Conservation (phyloP, 2,113 vertebrate species). For the Pelobates fuscus region DNA sequence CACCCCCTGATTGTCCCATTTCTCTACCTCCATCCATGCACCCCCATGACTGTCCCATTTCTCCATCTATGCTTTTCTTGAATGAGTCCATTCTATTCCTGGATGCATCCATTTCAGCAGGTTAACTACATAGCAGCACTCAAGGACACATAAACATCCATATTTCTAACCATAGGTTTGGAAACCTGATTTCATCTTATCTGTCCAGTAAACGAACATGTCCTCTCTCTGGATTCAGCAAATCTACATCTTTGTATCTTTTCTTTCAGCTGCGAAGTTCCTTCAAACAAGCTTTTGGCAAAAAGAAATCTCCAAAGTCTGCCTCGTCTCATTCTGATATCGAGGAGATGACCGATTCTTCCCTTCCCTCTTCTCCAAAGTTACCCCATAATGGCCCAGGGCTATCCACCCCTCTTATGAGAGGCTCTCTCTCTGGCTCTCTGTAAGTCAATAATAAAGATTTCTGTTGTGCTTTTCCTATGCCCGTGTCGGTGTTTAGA, state of each 20-base stretch:
- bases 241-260: neutral
- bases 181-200: too few relatives aligned
- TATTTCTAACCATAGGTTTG: too few relatives aligned
- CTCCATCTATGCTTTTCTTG: too few relatives aligned
- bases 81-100: too few relatives aligned
- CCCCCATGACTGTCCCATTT: too few relatives aligned
- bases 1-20: too few relatives aligned
- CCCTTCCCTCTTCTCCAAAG: constrained; percentile 91
- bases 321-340: constrained; percentile 98
- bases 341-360: constrained; percentile 97
- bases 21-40: too few relatives aligned
- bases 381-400: constrained; percentile 82
- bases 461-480: neutral
- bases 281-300: constrained; percentile 98
- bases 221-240: neutral
- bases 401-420: constrained; percentile 76
- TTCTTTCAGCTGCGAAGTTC: constrained; percentile 88
- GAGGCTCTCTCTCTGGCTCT: constrained; percentile 89
- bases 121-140: too few relatives aligned
- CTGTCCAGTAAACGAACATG: too few relatives aligned
- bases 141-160: too few relatives aligned
- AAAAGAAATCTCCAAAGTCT: constrained; percentile 97
- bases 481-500: too few relatives aligned
- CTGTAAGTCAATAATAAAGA: constrained; percentile 83
- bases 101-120: too few relatives aligned